phyloP scores from a whole-genome alignment of 2,888 invertebrate genomes.

The Salpingus planirostris region DNA sequence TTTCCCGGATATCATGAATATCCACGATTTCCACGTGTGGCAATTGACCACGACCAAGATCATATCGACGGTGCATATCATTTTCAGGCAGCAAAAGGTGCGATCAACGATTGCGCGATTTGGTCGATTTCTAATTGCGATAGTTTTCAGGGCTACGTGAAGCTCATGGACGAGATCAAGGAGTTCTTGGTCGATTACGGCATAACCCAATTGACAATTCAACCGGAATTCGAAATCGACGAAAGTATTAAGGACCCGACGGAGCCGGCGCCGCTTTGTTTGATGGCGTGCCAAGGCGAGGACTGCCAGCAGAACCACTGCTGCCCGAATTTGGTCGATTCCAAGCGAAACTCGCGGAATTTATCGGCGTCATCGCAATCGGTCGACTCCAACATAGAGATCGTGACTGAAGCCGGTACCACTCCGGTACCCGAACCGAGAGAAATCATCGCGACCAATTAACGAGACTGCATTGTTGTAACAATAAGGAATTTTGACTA shows the following conservation, averaged over 20 bases:
- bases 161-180: slow-evolving; percentile 53
- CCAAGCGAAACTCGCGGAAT: too few relatives aligned
- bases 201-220: slow-evolving; percentile 75
- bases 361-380: too few relatives aligned
- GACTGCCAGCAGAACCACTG: slow-evolving; percentile 41
- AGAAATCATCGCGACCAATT: too few relatives aligned
- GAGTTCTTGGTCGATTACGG: slow-evolving; percentile 73
- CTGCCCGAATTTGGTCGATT: too few relatives aligned
- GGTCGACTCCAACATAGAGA: too few relatives aligned
- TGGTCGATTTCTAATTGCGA: not conserved
- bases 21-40: slow-evolving; percentile 88
- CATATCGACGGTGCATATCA: slow-evolving; percentile 78
- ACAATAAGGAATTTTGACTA: too few relatives aligned
- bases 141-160: slow-evolving; percentile 45
- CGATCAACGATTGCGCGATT: too few relatives aligned
- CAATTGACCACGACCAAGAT: slow-evolving; percentile 70
- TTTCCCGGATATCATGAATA: slow-evolving; percentile 63
- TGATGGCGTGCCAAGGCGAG: slow-evolving; percentile 40
- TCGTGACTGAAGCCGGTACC: too few relatives aligned
- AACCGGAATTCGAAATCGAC: slow-evolving; percentile 56
- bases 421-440: too few relatives aligned
- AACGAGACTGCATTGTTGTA: too few relatives aligned
- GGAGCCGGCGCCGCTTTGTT: slow-evolving; percentile 31
- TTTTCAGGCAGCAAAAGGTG: slow-evolving; percentile 49
- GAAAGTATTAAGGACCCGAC: slow-evolving; percentile 24